phyloP scores from a whole-genome alignment of 2,797 vertebrate species.

The Hemitrygon akajei region DNA sequence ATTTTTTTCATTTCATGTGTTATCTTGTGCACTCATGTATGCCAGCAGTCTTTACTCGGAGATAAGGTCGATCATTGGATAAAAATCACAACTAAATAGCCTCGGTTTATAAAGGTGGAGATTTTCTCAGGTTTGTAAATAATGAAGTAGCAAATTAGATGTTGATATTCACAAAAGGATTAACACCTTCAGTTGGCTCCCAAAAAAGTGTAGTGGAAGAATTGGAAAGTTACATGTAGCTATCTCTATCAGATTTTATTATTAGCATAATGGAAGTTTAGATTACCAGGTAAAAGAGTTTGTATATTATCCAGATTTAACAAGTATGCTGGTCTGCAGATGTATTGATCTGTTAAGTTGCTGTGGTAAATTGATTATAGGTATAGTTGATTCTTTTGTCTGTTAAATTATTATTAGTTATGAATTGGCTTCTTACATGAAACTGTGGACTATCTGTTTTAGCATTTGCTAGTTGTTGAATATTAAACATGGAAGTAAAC shows the following conservation, averaged over 20 bases:
- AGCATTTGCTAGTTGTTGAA: background rate
- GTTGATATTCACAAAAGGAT: background rate
- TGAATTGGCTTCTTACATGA: background rate
- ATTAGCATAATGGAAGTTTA: background rate
- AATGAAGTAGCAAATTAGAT: background rate
- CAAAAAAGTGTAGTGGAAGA: background rate
- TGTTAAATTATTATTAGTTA: background rate
- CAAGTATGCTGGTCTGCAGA: background rate
- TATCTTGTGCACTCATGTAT: background rate
- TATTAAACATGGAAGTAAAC: background rate
- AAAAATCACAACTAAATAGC: slow-evolving; percentile 2
- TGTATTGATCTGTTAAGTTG: background rate
- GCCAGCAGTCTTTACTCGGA: background rate
- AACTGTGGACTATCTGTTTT: background rate
- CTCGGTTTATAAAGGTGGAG: background rate
- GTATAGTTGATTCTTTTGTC: background rate
- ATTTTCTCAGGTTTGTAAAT: background rate
- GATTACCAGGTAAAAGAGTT: background rate
- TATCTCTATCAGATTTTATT: background rate
- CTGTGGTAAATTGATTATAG: background rate
- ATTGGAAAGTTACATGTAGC: background rate
- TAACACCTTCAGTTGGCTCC: slow-evolving; percentile 6
- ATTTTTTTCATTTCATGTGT: too few species aligned
- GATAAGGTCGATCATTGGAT: background rate
- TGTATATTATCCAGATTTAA: background rate